These are phyloP conservation scores for Norana najaformis DNA, from an alignment of 2,888 invertebrate species.

Conservation along the genomic window DNA sequence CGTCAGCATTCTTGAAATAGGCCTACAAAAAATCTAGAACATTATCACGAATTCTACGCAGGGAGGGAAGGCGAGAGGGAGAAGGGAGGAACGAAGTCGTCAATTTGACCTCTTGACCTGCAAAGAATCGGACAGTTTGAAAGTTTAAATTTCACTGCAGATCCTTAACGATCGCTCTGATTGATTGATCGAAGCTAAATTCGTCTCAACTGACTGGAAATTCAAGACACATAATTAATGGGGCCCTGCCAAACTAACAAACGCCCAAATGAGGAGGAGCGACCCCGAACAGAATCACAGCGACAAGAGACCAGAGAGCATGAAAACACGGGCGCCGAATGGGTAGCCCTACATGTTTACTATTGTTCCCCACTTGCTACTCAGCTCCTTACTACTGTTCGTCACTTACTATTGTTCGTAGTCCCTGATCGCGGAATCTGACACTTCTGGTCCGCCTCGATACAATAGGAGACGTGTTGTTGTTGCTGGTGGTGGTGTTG, in stretches of 20 bases:
- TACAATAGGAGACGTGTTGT: constrained; percentile 9
- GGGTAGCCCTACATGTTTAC: neutral
- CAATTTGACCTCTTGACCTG: neutral
- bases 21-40: neutral
- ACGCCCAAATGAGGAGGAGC: neutral
- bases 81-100: neutral
- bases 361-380: neutral
- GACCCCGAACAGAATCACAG: neutral
- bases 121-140: neutral
- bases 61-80: neutral
- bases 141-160: neutral
- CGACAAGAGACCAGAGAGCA: neutral
- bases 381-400: neutral
- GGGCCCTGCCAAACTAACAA: neutral
- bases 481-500: neutral
- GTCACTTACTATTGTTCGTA: constrained; percentile 21
- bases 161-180: neutral
- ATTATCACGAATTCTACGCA: neutral
- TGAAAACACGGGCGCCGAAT: neutral
- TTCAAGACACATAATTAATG: neutral
- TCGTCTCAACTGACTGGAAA: neutral
- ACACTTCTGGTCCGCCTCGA: constrained; percentile 8
- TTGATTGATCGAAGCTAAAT: constrained; percentile 7
- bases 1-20: neutral
- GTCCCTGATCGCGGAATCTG: constrained; percentile 2